Base-by-base conservation (phyloP, 1,140 invertebrate genomes). In the Ectropis grisescens region DNA sequence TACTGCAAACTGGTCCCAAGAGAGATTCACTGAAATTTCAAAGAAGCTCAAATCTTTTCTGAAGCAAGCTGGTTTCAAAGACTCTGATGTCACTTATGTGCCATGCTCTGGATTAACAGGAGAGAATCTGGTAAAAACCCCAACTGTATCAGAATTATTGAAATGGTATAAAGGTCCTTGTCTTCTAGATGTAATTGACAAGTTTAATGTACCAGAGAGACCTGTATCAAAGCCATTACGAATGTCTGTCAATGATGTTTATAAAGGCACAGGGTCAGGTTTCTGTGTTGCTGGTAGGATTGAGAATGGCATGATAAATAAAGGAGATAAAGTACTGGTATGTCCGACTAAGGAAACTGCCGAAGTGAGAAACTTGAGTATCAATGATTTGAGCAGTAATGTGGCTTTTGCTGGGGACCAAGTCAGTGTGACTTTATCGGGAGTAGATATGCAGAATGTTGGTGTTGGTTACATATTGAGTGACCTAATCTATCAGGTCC, bases 51-150 rank as follows among this genome's bases (percentile, higher is more conserved):
- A 88, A 41, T 53, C 81, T n/a, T 99, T 99, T 61, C 80, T 99
- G 0, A 96, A 95, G 76, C 93, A 97, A 82, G 94, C 93, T n/a
- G 97, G 96, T 2, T 99, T 93, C 59, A 93, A 92, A 65, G 95
- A 97, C 14, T 82, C 84, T 3, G 94, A 96, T 78, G 88, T 98
- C 0, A 90, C 85, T 1, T 99, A 91, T 84, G 91, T 99, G 7
- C 98, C 98, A 4, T 98, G 96, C 57, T 98, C 95, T 62, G 98
- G 98, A 11, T 78, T 99, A 1, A 92, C 89, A 13, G 98, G 97
- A 24, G 93, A 97, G 74, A 99, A 99, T 84, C 84, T 99, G 23
- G 87, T 89, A 0, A 85, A 88, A 41, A 69, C 86, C 14, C 86
- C 93, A 10, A 86, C 86, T 38, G 89, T 91, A 46, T 70, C 87